Percentiles rank a stretch among this genome's conserved stretches.
phyloP scores from a whole-genome alignment of 2,113 vertebrate species.

The Tachycineta bicolor region DNA sequence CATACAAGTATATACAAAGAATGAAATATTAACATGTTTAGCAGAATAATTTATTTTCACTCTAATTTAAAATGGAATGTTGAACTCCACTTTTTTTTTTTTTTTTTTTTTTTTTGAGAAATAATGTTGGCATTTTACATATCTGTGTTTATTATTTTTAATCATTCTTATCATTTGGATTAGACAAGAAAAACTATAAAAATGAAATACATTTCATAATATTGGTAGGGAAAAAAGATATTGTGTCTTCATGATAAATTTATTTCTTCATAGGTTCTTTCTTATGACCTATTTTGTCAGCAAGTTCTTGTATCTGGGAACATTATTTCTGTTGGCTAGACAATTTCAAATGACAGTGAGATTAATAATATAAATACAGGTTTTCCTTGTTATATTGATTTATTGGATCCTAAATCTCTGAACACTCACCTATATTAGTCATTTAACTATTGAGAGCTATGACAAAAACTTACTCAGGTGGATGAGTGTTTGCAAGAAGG shows the following conservation, averaged over 20 bases:
- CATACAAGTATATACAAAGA: not conserved
- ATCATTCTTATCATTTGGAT: not conserved
- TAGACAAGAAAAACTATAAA: not conserved
- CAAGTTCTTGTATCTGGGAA: not conserved
- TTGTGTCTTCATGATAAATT: not conserved
- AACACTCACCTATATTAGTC: not conserved
- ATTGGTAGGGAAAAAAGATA: not conserved
- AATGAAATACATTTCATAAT: not conserved
- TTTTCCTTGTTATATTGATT: slow-evolving; percentile 31
- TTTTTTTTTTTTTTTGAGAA: not conserved
- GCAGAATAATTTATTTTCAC: not conserved
- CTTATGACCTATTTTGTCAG: not conserved
- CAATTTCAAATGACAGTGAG: slow-evolving; percentile 17
- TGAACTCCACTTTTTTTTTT: not conserved
- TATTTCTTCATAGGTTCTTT: not conserved
- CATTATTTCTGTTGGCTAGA: slow-evolving; percentile 25
- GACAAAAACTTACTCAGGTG: not conserved
- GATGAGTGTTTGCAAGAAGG: not conserved
- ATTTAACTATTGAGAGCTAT: not conserved
- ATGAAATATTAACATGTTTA: not conserved
- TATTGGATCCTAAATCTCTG: slow-evolving; percentile 5
- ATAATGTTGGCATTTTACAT: not conserved
- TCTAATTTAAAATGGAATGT: not conserved
- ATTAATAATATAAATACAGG: slow-evolving; percentile 6
- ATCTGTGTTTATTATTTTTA: not conserved